Evolutionary conservation across 2,797 vertebrate genomes (phyloP), one percentile per base, ranked within the genome.

Genomic region (Sebastes kiyomatsui): DNA sequence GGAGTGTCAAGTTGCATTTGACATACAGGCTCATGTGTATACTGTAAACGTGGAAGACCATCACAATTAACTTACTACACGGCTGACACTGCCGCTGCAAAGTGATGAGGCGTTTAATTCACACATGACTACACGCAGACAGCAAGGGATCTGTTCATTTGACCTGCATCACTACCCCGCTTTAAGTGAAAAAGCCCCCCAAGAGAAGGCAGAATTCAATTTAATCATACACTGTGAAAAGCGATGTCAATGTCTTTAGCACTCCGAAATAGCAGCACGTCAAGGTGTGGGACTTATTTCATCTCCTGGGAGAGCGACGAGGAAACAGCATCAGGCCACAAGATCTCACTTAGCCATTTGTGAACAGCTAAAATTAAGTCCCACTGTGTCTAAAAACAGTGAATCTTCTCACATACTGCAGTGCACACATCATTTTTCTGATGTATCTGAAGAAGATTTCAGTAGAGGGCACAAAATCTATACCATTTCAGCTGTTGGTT

Each of bases 41-140:
- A 38, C 42, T 71, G 30, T 64, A 67, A 72, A 81, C 52, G 52
- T 38, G 55, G 58, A 77, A 79, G 85, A 82, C 83, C 81, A 58
- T 87, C 67, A 65, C 85, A 83, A 89, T 90, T 86, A 88, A 80
- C 89, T 82, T 52, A 70, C 73, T 42, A 75, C 73, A 75, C 80
- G 75, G 82, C 80, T 80, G 80, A 89, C 74, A 75, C 27, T 75
- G 74, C 55, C 54, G 73, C 80, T 68, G 81, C 78, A 80, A 79
- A 89, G 75, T 72, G 88, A 90, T 87, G 87, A 88, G 78, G 81
- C 54, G 18, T 92, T 91, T 86, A 67, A 91, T 94, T 94, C 90
- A 83, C 92, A 92, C 90, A 87, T 81, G 79, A 75, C 75, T 81
- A 62, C 81, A 33, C 79, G 32, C 82, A 67, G 80, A 81, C 80